Base-by-base conservation (phyloP, 2,888 invertebrate species). In the Biston betularia region DNA sequence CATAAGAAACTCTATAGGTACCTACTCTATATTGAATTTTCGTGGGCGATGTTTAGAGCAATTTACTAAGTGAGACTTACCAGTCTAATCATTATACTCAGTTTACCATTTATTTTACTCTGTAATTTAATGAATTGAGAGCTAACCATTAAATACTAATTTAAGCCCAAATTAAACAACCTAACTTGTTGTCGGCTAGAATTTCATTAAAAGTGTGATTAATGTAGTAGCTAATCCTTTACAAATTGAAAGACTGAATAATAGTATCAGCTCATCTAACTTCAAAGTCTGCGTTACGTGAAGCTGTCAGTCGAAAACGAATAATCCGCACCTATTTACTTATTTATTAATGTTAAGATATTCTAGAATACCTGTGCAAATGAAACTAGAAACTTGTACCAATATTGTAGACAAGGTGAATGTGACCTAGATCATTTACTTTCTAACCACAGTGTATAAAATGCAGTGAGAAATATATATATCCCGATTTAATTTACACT, bases 291-390 rank as follows among this genome's bases (percentile, higher is more conserved):
- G 38, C 7, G n/a, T 42, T 38, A 38, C 48, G 38, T 56, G 55
- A 40, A 55, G 24, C 55, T 55, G 65, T 61, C 65, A 56, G 52
- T 33, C 46, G 40, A 44, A 58, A 67, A 63, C 57, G 12, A 62
- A 62, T 67, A 67, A 63, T 60, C 59, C 59, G 14, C 45, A 44
- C 33, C 58, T 63, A 67, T 67, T 62, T 63, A 53, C 49, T 54
- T 63, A 58, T 56, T 54, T 55, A 67, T 63, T 62, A 58, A 49
- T 62, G 57, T 58, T 50, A 46, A 63, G 54, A 59, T 66, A 61
- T 68, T 68, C 59, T 52, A 44, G 33, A 59, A 59, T 63, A 68
- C 63, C 63, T 68, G 61, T 49, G 54, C 54, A 62, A 65, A 65
- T 69, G 65, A 62, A 62, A 62, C 62, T 61, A 57, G 56, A 65